Conservation (phyloP, 2,888 invertebrate genomes). For the Margaritifera margaritifera region DNA sequence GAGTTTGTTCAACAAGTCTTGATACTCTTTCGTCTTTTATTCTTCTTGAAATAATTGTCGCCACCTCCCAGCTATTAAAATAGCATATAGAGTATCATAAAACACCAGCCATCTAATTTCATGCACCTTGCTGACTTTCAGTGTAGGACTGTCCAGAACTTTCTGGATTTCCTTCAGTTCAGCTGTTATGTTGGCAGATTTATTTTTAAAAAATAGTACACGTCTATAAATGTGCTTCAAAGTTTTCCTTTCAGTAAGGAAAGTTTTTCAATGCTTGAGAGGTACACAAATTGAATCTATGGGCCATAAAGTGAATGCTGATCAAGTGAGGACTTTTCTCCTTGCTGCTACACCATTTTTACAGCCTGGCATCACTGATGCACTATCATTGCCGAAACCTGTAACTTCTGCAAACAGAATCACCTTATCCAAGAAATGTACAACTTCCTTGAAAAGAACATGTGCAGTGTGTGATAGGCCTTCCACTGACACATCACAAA, state of each 20-base stretch:
- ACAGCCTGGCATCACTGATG: too few species aligned
- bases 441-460: too few species aligned
- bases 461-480: too few species aligned
- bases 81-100: constrained; percentile 8
- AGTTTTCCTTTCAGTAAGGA: constrained; percentile 4
- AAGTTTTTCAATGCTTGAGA: constrained; percentile 2
- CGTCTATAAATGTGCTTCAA: constrained; percentile 8
- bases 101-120: constrained; percentile 18
- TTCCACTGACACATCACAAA: too few species aligned
- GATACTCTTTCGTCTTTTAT: constrained; percentile 4
- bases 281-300: too few species aligned
- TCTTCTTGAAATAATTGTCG: constrained; percentile 7
- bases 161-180: constrained; percentile 18
- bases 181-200: constrained; percentile 6
- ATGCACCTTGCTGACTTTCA: constrained; percentile 14
- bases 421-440: too few species aligned
- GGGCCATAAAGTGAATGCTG: too few species aligned
- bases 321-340: too few species aligned
- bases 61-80: constrained; percentile 8
- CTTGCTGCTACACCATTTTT: too few species aligned
- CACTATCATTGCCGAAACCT: too few species aligned
- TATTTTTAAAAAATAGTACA: constrained; percentile 10
- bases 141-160: constrained; percentile 6
- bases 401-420: too few species aligned
- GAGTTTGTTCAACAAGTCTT: constrained; percentile 1